Base-by-base conservation (phyloP, 2,797 vertebrate genomes). In the Onychomys leucogaster region DNA sequence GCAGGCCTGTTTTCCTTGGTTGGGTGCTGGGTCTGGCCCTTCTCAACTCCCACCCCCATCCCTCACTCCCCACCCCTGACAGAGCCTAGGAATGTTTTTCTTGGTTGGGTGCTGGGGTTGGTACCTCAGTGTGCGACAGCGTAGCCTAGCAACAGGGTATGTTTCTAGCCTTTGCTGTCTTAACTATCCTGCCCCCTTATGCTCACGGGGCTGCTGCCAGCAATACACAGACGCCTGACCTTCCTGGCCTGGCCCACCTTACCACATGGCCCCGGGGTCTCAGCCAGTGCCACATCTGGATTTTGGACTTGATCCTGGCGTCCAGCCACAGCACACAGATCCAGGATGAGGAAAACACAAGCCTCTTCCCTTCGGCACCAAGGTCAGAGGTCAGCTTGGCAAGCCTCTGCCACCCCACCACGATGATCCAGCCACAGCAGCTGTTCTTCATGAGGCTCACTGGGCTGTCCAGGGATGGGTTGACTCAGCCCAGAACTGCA, bases 81-180 rank as follows among this genome's bases (percentile, higher is more conserved):
- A 25, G 6, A 37, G 21, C 55, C n/a, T 17, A 61, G 80, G 57
- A 41, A 83, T 95, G 73, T 81, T 95, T 94, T 90, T 89, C 43
- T 73, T 63, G 7, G 6, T 61, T 27, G 6, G 29, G 63, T 0
- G 1, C 81, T 82, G n/a, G 81, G 55, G n/a, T 41, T 83, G 43
- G 43, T 13, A 9, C 43, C 32, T 34, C 10, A 23, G 49, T 57
- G n/a, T 37, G 59, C 1, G 5, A 75, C 63, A 71, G n/a, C 85
- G 63, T 19, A 5, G 76, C 0, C 43, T 71, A 23, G 27, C 41
- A 21, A 57, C 14, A 78, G 92, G 59, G 41, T 91, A 52, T 95
- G 96, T 91, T 71, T 80, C 29, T 96, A 89, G 92, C 96, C 85
- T 97, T 95, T 94, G 52, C 61, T 61, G 41, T 43, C 84, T 83